phyloP scores from a whole-genome alignment of 2,888 invertebrate genomes.

The Orthonychiurus folsomi region DNA sequence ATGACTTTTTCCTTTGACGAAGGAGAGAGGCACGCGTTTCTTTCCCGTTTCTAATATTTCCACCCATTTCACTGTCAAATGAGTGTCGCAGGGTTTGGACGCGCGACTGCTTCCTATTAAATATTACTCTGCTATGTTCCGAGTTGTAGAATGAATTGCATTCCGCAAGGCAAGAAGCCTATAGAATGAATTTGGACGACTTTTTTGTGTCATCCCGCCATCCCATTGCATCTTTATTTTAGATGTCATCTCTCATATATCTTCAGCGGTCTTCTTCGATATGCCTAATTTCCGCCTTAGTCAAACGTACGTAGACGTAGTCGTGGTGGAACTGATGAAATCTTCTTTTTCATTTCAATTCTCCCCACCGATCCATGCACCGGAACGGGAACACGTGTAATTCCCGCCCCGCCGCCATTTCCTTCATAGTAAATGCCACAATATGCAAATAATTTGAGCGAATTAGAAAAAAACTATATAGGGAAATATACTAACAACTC shows the following conservation, averaged over 20 bases:
- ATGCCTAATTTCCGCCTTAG: background rate
- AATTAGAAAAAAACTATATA: too few species aligned
- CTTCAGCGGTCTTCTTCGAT: background rate
- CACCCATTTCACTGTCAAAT: conserved; percentile 10
- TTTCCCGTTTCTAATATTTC: conserved; percentile 7
- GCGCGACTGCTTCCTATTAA: background rate
- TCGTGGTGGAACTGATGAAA: conserved; percentile 1
- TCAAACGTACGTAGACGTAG: background rate
- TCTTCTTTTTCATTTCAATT: too few species aligned
- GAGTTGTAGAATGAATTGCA: background rate
- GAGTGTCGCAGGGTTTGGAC: background rate
- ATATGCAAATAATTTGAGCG: too few species aligned
- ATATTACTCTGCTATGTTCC: background rate
- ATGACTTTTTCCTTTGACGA: background rate
- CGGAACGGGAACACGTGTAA: too few species aligned
- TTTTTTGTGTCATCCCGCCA: too few species aligned
- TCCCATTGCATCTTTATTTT: background rate
- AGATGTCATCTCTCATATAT: background rate
- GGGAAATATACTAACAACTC: too few species aligned
- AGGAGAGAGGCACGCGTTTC: background rate
- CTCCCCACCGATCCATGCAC: too few species aligned
- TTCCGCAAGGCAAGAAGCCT: too few species aligned
- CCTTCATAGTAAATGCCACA: too few species aligned
- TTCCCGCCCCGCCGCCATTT: too few species aligned
- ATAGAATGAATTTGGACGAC: too few species aligned